phyloP scores from a whole-genome alignment of 2,888 invertebrate genomes.

The Trissolcus japonicus region DNA sequence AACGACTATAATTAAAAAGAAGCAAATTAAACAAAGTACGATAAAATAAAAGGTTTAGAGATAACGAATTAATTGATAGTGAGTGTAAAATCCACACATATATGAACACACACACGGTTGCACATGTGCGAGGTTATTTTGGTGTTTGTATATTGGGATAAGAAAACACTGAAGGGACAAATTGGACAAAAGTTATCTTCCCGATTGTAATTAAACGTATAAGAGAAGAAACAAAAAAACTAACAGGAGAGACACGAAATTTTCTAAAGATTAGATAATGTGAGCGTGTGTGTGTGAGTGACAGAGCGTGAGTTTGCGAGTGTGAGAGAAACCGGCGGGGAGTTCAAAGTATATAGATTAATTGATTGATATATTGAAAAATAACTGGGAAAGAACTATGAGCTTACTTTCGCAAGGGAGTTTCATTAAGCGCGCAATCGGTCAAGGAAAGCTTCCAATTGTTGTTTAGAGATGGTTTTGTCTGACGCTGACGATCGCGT shows the following conservation, averaged over 20 bases:
- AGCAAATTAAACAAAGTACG: neutral
- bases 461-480: conserved; percentile 48
- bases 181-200: conserved; percentile 36
- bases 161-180: conserved; percentile 24
- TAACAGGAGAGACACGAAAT: conserved; percentile 37
- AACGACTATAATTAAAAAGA: conserved; percentile 19
- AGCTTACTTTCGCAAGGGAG: conserved; percentile 54
- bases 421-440: conserved; percentile 51
- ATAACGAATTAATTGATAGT: conserved; percentile 40
- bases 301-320: conserved; percentile 9
- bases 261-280: conserved; percentile 47
- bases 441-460: conserved; percentile 51
- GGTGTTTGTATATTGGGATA: conserved; percentile 53
- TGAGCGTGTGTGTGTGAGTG: conserved; percentile 18
- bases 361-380: conserved; percentile 53
- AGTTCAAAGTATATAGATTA: conserved; percentile 45
- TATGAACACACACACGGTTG: conserved; percentile 25
- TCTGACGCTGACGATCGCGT: conserved; percentile 49
- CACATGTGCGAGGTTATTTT: conserved; percentile 45
- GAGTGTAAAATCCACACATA: conserved; percentile 27
- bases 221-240: conserved; percentile 30
- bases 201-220: conserved; percentile 54
- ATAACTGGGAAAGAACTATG: conserved; percentile 44
- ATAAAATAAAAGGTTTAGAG: conserved; percentile 17
- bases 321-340: conserved; percentile 9